Evolutionary conservation across 2,797 vertebrate species (phyloP).

Genomic region (Sebastes melanostomus): DNA sequence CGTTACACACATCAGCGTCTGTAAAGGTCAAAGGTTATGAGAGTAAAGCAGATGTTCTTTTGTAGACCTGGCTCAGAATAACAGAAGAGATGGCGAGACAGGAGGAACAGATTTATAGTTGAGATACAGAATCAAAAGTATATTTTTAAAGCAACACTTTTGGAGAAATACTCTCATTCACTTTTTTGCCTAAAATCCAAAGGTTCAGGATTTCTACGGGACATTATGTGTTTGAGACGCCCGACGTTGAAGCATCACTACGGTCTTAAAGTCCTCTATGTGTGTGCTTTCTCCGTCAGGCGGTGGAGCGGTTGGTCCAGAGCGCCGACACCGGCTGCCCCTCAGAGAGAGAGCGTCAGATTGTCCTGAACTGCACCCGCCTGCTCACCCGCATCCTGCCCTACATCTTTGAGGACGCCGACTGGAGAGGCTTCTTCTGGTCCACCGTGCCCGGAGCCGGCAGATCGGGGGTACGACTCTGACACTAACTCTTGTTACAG

Average conservation of each 20-base stretch:
- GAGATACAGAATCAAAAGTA: too few relatives aligned
- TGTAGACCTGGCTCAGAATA: neutral
- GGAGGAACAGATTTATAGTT: neutral
- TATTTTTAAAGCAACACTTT: too few relatives aligned
- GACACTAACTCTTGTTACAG: neutral
- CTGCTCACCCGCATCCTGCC: constrained; percentile 93
- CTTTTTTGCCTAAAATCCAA: too few relatives aligned
- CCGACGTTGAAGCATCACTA: too few relatives aligned
- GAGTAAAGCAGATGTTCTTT: neutral
- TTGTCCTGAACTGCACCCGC: constrained; percentile 88
- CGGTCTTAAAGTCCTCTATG: too few relatives aligned
- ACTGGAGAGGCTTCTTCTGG: constrained; percentile 98
- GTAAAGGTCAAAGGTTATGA: constrained; percentile 36
- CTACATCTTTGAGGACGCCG: constrained; percentile 95
- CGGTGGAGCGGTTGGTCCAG: constrained; percentile 91
- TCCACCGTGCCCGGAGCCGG: constrained; percentile 92
- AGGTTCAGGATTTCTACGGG: too few relatives aligned
- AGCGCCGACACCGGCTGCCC: constrained; percentile 87
- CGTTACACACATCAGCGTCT: neutral
- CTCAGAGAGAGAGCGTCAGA: constrained; percentile 87
- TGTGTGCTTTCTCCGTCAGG: constrained; percentile 63
- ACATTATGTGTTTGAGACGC: too few relatives aligned
- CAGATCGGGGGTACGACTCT: constrained; percentile 82
- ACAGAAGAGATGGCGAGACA: neutral
- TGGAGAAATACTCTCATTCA: too few relatives aligned